Evolutionary conservation across 2,888 invertebrate species (phyloP).

Genomic region (Eugnorisma glareosa): DNA sequence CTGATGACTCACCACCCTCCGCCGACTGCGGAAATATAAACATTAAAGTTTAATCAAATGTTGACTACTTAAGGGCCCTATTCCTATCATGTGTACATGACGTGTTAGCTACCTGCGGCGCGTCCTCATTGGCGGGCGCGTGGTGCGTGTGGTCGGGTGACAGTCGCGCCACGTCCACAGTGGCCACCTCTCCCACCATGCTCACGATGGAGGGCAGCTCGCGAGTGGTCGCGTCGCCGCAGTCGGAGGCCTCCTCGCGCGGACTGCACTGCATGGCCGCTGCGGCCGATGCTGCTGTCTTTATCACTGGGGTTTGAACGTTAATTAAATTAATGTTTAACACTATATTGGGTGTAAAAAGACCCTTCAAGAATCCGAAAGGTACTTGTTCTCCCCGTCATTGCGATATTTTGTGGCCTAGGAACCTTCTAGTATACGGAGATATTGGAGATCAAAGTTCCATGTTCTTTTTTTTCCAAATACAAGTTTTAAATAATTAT

Average conservation of each 20-base stretch:
- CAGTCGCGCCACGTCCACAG: slow-evolving; percentile 68
- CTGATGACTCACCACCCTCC: slow-evolving; percentile 66
- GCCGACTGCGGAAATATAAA: slow-evolving; percentile 44
- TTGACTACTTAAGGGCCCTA: not conserved
- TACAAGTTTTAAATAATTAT: no score
- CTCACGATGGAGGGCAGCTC: slow-evolving; percentile 15
- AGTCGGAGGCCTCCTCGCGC: slow-evolving; percentile 45
- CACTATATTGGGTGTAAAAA: not conserved
- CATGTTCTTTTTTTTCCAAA: not conserved
- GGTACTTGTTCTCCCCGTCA: not conserved
- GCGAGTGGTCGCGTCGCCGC: slow-evolving; percentile 40
- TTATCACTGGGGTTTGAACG: slow-evolving; percentile 73
- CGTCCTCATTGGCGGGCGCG: slow-evolving; percentile 60
- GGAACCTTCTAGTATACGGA: not conserved
- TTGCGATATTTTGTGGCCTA: not conserved
- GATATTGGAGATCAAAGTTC: not conserved
- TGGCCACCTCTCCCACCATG: slow-evolving; percentile 43
- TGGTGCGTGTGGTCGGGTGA: slow-evolving; percentile 67
- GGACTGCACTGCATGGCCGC: slow-evolving; percentile 66
- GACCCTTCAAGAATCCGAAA: not conserved
- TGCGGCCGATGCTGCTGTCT: slow-evolving; percentile 75
- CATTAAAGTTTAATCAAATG: not conserved
- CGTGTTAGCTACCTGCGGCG: slow-evolving; percentile 62
- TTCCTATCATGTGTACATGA: not conserved
- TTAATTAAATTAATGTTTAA: not conserved